phyloP scores from a whole-genome alignment of 2,113 vertebrate genomes.

The Sinocyclocheilus grahami region DNA sequence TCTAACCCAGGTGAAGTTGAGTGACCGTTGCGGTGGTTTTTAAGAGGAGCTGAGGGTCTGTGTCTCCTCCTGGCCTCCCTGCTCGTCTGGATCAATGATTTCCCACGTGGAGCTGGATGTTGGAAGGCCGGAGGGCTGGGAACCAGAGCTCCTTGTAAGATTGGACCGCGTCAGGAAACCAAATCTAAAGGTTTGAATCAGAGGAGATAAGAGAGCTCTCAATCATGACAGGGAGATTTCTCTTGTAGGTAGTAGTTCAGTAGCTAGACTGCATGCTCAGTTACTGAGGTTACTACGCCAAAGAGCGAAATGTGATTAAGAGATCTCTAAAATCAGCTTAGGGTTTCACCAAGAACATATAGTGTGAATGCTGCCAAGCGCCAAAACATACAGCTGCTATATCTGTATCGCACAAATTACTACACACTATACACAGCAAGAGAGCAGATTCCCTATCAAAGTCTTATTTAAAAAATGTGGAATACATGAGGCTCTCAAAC shows the following conservation, averaged over 20 bases:
- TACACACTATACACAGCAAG: background rate
- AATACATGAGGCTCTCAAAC: background rate
- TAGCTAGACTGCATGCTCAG: background rate
- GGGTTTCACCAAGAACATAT: background rate
- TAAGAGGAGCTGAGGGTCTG: slow-evolving; percentile 53
- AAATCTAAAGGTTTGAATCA: slow-evolving; percentile 77
- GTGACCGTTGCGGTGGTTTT: background rate
- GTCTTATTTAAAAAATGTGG: background rate
- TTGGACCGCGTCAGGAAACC: slow-evolving; percentile 80
- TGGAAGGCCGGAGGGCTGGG: slow-evolving; percentile 60
- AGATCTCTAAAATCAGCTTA: slow-evolving; percentile 1
- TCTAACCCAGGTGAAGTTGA: background rate
- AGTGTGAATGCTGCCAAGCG: background rate
- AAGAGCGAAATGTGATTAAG: background rate
- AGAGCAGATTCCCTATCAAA: background rate
- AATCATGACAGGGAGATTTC: slow-evolving; percentile 24
- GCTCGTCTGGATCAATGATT: slow-evolving; percentile 76
- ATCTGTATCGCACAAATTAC: background rate
- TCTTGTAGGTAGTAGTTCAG: background rate
- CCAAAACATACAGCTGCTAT: background rate
- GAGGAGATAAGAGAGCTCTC: slow-evolving; percentile 42
- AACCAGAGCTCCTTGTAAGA: slow-evolving; percentile 57
- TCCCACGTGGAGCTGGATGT: slow-evolving; percentile 79
- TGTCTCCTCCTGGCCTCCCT: slow-evolving; percentile 37
- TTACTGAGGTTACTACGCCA: slow-evolving; percentile 1